Base-by-base conservation (phyloP, 2,888 invertebrate species). In the Chrysina gloriosa region DNA sequence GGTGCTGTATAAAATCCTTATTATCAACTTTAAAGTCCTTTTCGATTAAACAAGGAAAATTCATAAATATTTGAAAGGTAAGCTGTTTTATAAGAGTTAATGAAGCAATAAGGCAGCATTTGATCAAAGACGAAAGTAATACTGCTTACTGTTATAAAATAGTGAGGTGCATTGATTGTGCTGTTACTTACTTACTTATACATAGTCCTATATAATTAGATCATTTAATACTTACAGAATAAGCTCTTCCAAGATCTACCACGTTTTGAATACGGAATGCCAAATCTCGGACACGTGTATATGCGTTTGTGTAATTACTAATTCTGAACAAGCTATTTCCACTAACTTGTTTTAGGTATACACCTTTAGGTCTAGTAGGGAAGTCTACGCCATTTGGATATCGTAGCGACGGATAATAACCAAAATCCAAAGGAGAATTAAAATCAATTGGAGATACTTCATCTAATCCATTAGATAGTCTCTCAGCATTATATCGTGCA, bases 401-500 rank as follows among this genome's bases (percentile, higher is more conserved):
- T 66, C 86, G 82, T 70, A 92, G 82, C 67, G 89, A 87, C 52
- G 92, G 87, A 56, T 86, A 85, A 81, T 87, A 92, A 7, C 90
- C 90, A 70, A 87, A 83, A 71, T 87, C 80, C 54, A 90, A 74
- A 52, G 85, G 81, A 50, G 81, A 79, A 70, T 85, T 83, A 77
- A 85, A 85, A 27, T 87, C 84, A 68, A 90, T 84, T 6, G 85
- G 84, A 25, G 86, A 84, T 71, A 92, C 89, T 71, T 90, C 89
- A 11, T 88, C 88, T 54, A 90, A 84, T 69, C 88, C 89, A 77
- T 90, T 89, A 7, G 90, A 89, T 65, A 92, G 83, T 80, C 93
- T 89, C 79, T 93, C 92, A 83, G 92, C 85, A 78, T 92, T 90
- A 82, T 92, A 93, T 72, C 90, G 89, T 69, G 90, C 86, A 71